A percentile compares a stretch with the other conserved stretches of the same genome.
Conservation (phyloP, 37 sponge, comb jelly and placozoan species). For the Lycopodina hypogea region DNA sequence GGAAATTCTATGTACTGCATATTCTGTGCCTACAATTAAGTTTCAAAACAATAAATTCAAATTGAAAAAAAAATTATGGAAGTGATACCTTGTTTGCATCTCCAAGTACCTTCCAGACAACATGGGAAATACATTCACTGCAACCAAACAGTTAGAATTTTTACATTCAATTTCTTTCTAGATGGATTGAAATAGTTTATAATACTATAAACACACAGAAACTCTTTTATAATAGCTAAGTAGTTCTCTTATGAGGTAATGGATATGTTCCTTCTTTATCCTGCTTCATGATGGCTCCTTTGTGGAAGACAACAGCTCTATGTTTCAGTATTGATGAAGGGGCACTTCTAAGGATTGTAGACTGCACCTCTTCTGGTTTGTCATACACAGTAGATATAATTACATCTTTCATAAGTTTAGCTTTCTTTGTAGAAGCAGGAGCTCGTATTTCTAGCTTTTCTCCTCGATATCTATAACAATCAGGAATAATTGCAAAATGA, state of each 20-base stretch:
- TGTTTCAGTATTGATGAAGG: conserved; percentile 57
- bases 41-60: too few species aligned
- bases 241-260: not conserved
- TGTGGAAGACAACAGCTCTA: conserved; percentile 1
- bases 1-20: too few species aligned
- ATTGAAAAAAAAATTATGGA: too few species aligned
- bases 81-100: too few species aligned
- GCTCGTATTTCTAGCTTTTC: conserved; percentile 37
- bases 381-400: conserved; percentile 80
- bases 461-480: conserved; percentile 65
- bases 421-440: conserved; percentile 30
- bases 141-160: too few species aligned
- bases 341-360: conserved; percentile 45
- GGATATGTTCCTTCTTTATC: too few species aligned
- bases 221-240: not conserved
- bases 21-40: too few species aligned
- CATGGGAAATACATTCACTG: too few species aligned
- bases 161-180: too few species aligned
- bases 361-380: conserved; percentile 34
- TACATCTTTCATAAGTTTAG: conserved; percentile 34
- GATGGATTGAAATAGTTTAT: too few species aligned
- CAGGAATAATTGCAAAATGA: not conserved
- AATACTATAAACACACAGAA: too few species aligned
- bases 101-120: too few species aligned
- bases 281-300: not conserved